Conservation (phyloP, 2,113 vertebrate species). For the Anguilla rostrata region DNA sequence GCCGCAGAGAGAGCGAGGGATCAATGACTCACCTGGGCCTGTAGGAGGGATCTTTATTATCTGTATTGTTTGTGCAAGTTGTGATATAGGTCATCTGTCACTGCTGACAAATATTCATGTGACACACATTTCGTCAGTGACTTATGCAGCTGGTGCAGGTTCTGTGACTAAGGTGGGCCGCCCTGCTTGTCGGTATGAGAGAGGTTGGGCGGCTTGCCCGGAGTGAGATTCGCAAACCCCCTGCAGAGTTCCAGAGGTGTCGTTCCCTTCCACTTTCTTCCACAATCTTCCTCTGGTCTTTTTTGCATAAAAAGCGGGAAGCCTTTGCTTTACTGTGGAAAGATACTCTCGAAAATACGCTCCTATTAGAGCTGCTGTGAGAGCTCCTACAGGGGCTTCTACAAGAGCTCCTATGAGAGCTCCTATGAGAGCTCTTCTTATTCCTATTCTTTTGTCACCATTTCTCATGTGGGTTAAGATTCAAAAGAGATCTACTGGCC, state of each 20-base stretch:
- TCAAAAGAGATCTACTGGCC: neutral
- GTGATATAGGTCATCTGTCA: neutral
- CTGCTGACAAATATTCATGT: neutral
- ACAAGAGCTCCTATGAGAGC: no score
- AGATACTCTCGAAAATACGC: neutral
- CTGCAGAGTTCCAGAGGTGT: neutral
- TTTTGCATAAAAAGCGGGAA: neutral
- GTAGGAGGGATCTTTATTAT: neutral
- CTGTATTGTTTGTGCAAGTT: neutral
- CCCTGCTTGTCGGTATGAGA: neutral
- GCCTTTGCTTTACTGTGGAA: neutral
- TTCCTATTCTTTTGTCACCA: neutral
- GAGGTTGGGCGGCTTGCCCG: neutral
- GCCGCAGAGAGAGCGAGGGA: neutral
- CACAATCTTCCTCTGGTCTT: no score
- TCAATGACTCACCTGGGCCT: conserved; percentile 7
- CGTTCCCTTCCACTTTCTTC: neutral
- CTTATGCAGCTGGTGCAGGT: neutral
- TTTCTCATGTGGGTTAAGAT: neutral
- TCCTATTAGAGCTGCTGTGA: no score
- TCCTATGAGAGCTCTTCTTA: no score
- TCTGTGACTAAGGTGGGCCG: neutral
- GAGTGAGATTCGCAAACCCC: neutral
- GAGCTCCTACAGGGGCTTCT: no score
- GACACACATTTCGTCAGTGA: conserved; percentile 4